phyloP scores from a whole-genome alignment of 2,113 vertebrate genomes.

The Hemibagrus wyckioides region DNA sequence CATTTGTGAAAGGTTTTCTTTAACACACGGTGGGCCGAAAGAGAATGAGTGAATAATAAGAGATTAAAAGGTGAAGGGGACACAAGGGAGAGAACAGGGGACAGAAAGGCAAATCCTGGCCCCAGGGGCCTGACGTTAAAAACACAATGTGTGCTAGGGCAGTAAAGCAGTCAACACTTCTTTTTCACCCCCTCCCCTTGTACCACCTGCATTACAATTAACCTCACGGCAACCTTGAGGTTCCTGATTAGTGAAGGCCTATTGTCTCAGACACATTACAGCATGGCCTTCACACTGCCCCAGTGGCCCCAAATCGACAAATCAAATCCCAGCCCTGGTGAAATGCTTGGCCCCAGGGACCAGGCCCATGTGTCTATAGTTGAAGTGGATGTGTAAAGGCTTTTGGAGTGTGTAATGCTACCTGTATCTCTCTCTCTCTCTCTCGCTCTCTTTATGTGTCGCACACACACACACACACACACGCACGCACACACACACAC shows the following conservation, averaged over 20 bases:
- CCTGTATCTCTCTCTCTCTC: slow-evolving; percentile 48
- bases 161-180: slow-evolving; percentile 86
- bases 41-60: slow-evolving; percentile 76
- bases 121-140: slow-evolving; percentile 82
- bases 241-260: slow-evolving; percentile 92
- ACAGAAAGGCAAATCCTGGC: slow-evolving; percentile 84
- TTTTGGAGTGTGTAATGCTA: slow-evolving; percentile 58
- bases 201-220: slow-evolving; percentile 91
- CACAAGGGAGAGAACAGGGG: slow-evolving; percentile 66
- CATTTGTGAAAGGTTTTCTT: slow-evolving; percentile 73
- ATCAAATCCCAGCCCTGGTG: slow-evolving; percentile 80
- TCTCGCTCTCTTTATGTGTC: no score
- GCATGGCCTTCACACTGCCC: slow-evolving; percentile 81
- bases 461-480: no score
- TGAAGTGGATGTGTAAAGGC: slow-evolving; percentile 47
- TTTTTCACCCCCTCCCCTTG: slow-evolving; percentile 70
- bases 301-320: slow-evolving; percentile 69
- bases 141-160: slow-evolving; percentile 81
- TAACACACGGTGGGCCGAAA: slow-evolving; percentile 69
- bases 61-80: slow-evolving; percentile 85
- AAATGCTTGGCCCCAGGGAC: slow-evolving; percentile 69
- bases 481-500: no score
- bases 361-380: slow-evolving; percentile 69
- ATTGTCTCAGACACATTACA: slow-evolving; percentile 87
- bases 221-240: slow-evolving; percentile 90